Conservation (phyloP, 2,113 vertebrate species). For the Myxocyprinus asiaticus region DNA sequence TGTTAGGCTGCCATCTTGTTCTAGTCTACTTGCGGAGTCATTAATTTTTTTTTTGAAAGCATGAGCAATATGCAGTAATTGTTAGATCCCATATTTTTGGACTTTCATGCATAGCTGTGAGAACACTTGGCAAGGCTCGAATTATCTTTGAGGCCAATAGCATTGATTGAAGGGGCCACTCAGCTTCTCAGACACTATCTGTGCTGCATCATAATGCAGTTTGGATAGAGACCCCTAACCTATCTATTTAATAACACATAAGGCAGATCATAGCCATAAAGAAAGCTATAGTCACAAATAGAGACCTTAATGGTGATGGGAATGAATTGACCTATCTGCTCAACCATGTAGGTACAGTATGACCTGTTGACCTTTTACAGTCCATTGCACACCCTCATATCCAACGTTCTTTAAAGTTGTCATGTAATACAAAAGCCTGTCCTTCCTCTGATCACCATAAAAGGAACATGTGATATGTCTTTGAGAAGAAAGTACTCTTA, state of each 20-base stretch:
- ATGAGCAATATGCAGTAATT: not conserved
- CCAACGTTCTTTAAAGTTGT: slow-evolving; percentile 6
- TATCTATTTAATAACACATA: slow-evolving; percentile 17
- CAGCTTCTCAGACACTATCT: slow-evolving; percentile 31
- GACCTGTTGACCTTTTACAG: slow-evolving; percentile 37
- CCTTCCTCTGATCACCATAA: slow-evolving; percentile 24
- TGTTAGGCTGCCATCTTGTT: not conserved
- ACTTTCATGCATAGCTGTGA: not conserved
- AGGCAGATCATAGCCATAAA: slow-evolving; percentile 28
- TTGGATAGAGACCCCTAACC: slow-evolving; percentile 34
- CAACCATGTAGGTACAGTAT: slow-evolving; percentile 1
- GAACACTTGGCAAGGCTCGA: slow-evolving; percentile 27
- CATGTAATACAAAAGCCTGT: slow-evolving; percentile 27
- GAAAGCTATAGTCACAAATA: slow-evolving; percentile 25
- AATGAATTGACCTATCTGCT: slow-evolving; percentile 33
- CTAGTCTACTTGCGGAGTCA: not conserved
- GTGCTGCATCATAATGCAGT: slow-evolving; percentile 50
- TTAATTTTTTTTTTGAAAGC: too few relatives aligned
- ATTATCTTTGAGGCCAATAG: slow-evolving; percentile 26
- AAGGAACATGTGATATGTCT: slow-evolving; percentile 31
- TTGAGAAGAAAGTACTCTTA: slow-evolving; percentile 8
- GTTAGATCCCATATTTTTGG: slow-evolving; percentile 12
- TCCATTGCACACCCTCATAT: slow-evolving; percentile 18
- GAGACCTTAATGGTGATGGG: slow-evolving; percentile 15
- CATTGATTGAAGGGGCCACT: slow-evolving; percentile 49